Evolutionary conservation across 2,797 vertebrate species (phyloP), one percentile per base, ranked within the genome.

Genomic region (Microhierax caerulescens): DNA sequence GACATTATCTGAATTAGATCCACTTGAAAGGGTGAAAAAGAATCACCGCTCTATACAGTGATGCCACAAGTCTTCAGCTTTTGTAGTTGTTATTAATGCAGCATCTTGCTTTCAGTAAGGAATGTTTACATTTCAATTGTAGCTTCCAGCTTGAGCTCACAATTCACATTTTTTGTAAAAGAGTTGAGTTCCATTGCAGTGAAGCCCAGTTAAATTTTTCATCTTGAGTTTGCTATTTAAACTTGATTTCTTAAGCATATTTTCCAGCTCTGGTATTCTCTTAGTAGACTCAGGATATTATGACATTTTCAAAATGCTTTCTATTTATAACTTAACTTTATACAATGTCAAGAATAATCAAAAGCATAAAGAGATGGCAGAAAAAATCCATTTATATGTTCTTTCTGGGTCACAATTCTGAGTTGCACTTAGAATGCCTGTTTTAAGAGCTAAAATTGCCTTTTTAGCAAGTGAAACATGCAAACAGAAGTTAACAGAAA

Each of bases 251-350:
- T 70, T 83, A 94, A 95, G 68, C 72, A 22, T 90, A 90, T 95
- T 97, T 96, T 93, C 45, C 63, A 75, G 61, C 59, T 95, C 68
- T 95, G 24, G 19, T 84, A 59, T 93, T 96, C 80, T 84, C 41
- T 95, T 97, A 75, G 72, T 94, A 87, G 72, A 85, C 39, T 92
- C 79, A 68, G 63, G n/a, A 95, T 96, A 70, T 94, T 85, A 88
- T 80, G 94, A 85, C 84, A 95, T 95, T 94, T 95, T 86, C 77
- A 90, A 75, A 95, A 89, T 83, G 56, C 23, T 91, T 95, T 91
- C 93, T 95, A 85, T 97, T 97, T 96, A 93, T 95, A 95, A 63
- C 48, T 77, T 91, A 93, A 93, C 90, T 93, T 95, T 95, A 90
- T 79, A 90, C 57, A 90, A 72, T 72, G 85, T 86, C 91, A 95